Evolutionary conservation across 1,140 invertebrate species (phyloP).

Genomic region (Aphelinus atriplicis): DNA sequence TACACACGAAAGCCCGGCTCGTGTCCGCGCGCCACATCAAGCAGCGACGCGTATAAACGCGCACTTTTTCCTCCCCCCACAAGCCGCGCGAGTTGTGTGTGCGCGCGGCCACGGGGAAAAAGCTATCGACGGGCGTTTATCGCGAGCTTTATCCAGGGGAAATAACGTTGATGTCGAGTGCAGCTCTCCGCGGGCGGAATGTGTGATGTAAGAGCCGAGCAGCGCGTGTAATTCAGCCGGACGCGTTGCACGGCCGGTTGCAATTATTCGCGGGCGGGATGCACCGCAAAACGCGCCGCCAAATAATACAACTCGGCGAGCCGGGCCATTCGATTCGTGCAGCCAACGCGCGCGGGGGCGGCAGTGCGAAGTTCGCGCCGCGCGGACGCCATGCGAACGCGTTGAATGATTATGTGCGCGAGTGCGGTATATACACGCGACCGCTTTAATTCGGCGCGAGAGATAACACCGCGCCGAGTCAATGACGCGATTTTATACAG

Average conservation of each 20-base stretch:
- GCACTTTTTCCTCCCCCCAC: slow-evolving; percentile 6
- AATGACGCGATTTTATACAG: not conserved
- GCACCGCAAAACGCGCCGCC: not conserved
- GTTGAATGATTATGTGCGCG: slow-evolving; percentile 15
- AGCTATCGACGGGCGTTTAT: slow-evolving; percentile 1
- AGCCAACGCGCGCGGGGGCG: not conserved
- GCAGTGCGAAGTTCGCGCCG: not conserved
- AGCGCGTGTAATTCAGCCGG: slow-evolving; percentile 12
- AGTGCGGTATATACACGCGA: not conserved
- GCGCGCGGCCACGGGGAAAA: not conserved
- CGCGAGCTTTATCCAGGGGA: slow-evolving; percentile 19
- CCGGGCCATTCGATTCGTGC: slow-evolving; percentile 30
- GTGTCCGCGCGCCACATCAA: not conserved
- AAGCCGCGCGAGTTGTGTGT: not conserved
- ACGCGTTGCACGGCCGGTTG: not conserved
- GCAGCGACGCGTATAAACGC: slow-evolving; percentile 1
- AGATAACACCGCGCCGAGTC: slow-evolving; percentile 19
- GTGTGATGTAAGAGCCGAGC: slow-evolving; percentile 6
- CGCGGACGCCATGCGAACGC: not conserved
- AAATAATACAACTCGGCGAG: slow-evolving; percentile 10
- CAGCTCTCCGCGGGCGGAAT: slow-evolving; percentile 18
- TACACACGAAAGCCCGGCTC: not conserved
- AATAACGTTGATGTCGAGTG: slow-evolving; percentile 12
- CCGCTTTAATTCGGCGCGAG: not conserved
- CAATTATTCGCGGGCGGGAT: no score